Evolutionary conservation across 1,140 invertebrate species (phyloP).

Genomic region (Mylabris phalerata): DNA sequence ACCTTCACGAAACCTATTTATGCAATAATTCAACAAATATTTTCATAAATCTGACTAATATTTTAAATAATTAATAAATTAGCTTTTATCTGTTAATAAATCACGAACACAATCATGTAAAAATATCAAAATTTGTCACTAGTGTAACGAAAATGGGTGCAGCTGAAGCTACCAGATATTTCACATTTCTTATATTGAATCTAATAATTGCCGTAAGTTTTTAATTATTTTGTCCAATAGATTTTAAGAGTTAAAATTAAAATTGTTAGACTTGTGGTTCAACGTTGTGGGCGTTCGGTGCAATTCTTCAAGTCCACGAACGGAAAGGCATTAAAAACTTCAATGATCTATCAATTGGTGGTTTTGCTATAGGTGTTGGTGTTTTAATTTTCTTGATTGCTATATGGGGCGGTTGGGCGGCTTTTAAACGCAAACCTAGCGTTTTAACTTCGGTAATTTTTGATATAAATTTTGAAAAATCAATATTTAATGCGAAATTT

Average conservation of each 20-base stretch:
- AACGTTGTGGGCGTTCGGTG: conserved; percentile 3
- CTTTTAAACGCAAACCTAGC: conserved; percentile 5
- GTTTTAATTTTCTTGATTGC: conserved; percentile 1
- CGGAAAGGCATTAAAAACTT: conserved; percentile 7
- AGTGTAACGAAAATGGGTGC: conserved; percentile 3
- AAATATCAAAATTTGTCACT: too few relatives aligned
- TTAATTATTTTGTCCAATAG: too few relatives aligned
- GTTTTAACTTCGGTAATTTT: conserved; percentile 1
- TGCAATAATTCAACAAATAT: too few relatives aligned
- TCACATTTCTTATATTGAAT: conserved; percentile 2
- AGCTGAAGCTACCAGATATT: conserved; percentile 7
- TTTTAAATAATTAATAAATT: too few relatives aligned
- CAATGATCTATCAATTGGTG: conserved; percentile 1
- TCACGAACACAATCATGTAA: too few relatives aligned
- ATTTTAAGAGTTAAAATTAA: background rate
- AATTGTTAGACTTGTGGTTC: conserved; percentile 6
- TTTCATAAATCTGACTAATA: too few relatives aligned
- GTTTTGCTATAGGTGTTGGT: conserved; percentile 6
- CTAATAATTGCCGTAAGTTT: conserved; percentile 6
- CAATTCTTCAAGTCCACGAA: conserved; percentile 6
- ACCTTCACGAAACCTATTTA: too few relatives aligned
- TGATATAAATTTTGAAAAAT: background rate
- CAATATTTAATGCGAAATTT: background rate
- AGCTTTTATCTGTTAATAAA: too few relatives aligned
- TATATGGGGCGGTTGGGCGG: conserved; percentile 7